Conservation (phyloP, 2,888 invertebrate species). For the Seira musarum region DNA sequence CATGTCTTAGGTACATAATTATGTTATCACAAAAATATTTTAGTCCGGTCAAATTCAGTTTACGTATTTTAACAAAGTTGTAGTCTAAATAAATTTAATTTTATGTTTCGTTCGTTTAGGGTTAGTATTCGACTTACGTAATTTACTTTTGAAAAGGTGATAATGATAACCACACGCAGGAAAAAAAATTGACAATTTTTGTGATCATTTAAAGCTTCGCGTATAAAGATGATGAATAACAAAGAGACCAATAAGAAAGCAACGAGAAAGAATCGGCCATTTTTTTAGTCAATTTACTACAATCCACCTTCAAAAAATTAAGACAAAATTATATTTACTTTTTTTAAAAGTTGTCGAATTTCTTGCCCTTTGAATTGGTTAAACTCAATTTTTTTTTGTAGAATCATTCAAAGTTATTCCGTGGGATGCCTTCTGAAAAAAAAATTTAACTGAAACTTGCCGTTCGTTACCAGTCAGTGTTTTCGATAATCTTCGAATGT, state of each 20-base stretch:
- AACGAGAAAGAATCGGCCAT: conserved; percentile 9
- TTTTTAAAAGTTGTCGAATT: no score
- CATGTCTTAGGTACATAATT: background rate
- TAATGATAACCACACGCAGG: conserved; percentile 13
- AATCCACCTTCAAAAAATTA: background rate
- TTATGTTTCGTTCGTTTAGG: background rate
- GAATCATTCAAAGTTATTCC: background rate
- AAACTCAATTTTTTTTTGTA: background rate
- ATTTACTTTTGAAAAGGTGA: conserved; percentile 3
- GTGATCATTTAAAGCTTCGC: background rate
- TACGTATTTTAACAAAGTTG: conserved; percentile 5
- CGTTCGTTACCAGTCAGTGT: conserved; percentile 39
- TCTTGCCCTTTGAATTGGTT: background rate
- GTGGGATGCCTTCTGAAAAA: background rate
- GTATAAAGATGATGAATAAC: background rate
- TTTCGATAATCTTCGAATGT: conserved; percentile 4
- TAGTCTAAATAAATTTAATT: background rate
- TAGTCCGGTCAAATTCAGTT: background rate
- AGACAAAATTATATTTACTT: no score
- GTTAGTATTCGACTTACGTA: background rate
- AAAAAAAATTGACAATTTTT: conserved; percentile 19
- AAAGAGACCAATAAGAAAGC: conserved; percentile 16
- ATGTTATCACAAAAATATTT: conserved; percentile 6
- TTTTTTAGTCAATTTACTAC: background rate
- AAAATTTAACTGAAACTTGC: conserved; percentile 36